Conservation (phyloP, 2,888 invertebrate species). For the Epistrophe eligans region DNA sequence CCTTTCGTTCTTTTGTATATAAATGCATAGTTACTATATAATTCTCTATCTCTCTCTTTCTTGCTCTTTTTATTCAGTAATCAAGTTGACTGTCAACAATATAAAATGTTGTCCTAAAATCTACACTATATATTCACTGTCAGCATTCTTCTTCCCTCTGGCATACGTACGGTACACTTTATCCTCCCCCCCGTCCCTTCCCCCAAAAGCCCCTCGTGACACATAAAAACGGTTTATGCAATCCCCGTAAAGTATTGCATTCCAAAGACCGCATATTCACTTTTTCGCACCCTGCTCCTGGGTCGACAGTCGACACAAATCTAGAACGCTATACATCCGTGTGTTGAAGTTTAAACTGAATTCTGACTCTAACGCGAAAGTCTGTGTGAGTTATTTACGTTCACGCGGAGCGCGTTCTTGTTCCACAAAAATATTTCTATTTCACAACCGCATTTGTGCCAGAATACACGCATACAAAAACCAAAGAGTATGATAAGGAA, state of each 20-base stretch:
- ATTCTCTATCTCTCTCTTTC: background rate
- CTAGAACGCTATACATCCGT: slow-evolving; percentile 40
- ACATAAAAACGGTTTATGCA: slow-evolving; percentile 56
- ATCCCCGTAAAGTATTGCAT: slow-evolving; percentile 70
- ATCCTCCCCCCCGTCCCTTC: background rate
- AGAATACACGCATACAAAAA: slow-evolving; percentile 51
- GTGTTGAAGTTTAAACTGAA: slow-evolving; percentile 62
- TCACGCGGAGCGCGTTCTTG: slow-evolving; percentile 68
- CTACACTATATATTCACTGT: slow-evolving; percentile 56
- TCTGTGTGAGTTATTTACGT: slow-evolving; percentile 73
- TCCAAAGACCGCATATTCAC: slow-evolving; percentile 69
- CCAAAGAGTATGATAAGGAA: background rate
- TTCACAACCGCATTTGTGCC: slow-evolving; percentile 61
- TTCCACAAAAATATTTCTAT: slow-evolving; percentile 71
- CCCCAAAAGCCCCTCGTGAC: background rate
- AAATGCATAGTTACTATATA: background rate
- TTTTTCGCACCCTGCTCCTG: slow-evolving; percentile 32
- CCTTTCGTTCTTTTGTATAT: background rate
- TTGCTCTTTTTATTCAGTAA: slow-evolving; percentile 19
- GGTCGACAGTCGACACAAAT: slow-evolving; percentile 17
- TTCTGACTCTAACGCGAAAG: slow-evolving; percentile 61
- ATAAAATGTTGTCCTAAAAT: slow-evolving; percentile 64
- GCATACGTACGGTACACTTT: background rate
- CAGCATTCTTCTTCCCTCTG: slow-evolving; percentile 34
- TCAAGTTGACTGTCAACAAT: slow-evolving; percentile 66